These are phyloP conservation scores for Drosophila pseudotalamancana DNA, from an alignment of 2,888 invertebrate species.

Conservation along the genomic window DNA sequence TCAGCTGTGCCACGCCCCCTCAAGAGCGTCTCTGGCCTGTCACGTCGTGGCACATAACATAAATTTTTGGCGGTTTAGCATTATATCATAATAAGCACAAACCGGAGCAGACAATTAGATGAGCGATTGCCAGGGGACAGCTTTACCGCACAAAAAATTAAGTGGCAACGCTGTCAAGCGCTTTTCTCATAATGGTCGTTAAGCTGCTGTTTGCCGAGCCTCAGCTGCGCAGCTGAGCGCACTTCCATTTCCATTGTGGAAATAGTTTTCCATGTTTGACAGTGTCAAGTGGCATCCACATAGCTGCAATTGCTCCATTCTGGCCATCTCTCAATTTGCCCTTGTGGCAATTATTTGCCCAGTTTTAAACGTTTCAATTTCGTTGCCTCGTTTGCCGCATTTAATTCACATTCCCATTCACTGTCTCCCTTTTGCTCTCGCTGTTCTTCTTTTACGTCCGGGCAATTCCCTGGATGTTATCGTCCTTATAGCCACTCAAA, in stretches of 20 bases:
- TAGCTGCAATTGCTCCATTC: conserved; percentile 11
- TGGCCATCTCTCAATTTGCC: conserved; percentile 15
- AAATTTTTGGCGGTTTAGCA: conserved; percentile 60
- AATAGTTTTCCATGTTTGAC: conserved; percentile 56
- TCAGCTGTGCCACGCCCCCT: not conserved
- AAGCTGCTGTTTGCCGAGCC: conserved; percentile 37
- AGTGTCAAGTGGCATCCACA: conserved; percentile 19
- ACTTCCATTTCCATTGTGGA: conserved; percentile 43
- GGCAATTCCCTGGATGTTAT: conserved; percentile 36
- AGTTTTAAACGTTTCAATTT: conserved; percentile 57
- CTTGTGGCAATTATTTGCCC: conserved; percentile 58
- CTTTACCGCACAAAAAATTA: conserved; percentile 58
- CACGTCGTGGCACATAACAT: conserved; percentile 29
- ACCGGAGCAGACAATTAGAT: conserved; percentile 65
- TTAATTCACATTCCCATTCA: conserved; percentile 27
- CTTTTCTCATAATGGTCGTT: conserved; percentile 66
- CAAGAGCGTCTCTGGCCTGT: not conserved
- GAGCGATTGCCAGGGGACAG: conserved; percentile 54
- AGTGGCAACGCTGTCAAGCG: conserved; percentile 55
- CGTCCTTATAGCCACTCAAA: conserved; percentile 69
- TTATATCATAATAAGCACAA: conserved; percentile 66
- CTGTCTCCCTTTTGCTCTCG: not conserved
- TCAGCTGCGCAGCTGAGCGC: conserved; percentile 25
- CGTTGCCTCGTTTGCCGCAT: conserved; percentile 24
- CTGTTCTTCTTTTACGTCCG: conserved; percentile 17